Conservation (phyloP, 2,113 vertebrate species). For the Corythaeola cristata region DNA sequence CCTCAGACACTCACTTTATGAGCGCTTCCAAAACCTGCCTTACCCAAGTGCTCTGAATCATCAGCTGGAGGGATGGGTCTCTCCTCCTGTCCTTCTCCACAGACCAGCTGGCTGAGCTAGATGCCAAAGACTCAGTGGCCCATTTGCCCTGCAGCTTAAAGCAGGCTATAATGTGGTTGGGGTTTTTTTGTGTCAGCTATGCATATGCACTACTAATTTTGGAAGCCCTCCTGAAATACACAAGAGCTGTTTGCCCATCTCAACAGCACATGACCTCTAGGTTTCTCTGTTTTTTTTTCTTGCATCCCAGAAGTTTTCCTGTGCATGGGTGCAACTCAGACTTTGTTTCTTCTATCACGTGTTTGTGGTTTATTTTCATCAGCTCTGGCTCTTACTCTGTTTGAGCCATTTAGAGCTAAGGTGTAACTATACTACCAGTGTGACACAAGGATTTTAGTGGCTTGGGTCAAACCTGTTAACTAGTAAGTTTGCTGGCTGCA, state of each 20-base stretch:
- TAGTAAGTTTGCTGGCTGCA: neutral
- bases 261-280: neutral
- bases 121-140: neutral
- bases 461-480: neutral
- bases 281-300: neutral
- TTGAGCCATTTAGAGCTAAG: neutral
- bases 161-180: neutral
- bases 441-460: neutral
- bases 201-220: neutral
- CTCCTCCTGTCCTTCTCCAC: neutral
- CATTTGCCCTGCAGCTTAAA: neutral
- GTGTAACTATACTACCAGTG: neutral
- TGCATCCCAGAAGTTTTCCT: neutral
- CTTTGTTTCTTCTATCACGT: neutral
- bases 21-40: neutral
- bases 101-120: neutral
- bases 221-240: neutral
- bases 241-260: neutral
- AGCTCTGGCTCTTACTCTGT: neutral
- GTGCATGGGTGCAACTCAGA: neutral
- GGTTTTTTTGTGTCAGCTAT: neutral
- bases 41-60: neutral
- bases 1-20: fast-evolving
- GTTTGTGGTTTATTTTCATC: neutral
- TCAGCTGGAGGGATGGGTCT: neutral